Evolutionary conservation across 2,888 invertebrate genomes (phyloP), one percentile per base, ranked within the genome.

Genomic region (Neoitamus cyanurus): DNA sequence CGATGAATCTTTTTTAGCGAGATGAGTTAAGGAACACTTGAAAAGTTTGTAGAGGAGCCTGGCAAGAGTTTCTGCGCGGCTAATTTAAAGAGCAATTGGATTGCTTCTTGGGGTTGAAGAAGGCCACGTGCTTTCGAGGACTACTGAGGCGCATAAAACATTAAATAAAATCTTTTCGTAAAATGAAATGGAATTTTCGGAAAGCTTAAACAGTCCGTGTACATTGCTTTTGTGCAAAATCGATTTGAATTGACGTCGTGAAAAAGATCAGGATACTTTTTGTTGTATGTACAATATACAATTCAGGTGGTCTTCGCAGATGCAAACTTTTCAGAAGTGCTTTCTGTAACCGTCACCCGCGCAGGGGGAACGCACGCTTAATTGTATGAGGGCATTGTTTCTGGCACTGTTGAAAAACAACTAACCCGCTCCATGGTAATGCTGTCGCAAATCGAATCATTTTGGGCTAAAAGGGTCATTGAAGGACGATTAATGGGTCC

Each of bases 401-500:
- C 25, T 58, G 58, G 70, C 70, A 30, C 13, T 70, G 31, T 70
- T 70, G n/a, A 30, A 69, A 70, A 31, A 70, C 30, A 70, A 70
- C 30, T 70, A 25, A 31, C 70, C 34, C 25, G 30, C 13, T 69
- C 69, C 31, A 1, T 42, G 28, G 37, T 77, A 80, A 80, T 58
- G 58, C 58, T 80, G 80, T 80, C 80, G 80, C 80, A 80, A 80
- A 80, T 80, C 80, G 80, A 80, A 80, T 68, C 80, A 58, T 58
- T 78, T 58, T 58, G 30, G 31, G 30, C 58, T 80, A 58, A 80
- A 83, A 68, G 75, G 83, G 42, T 83, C 83, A 83, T 85, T 85
- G 77, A 83, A 83, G 69, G 37, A 37, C 85, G 75, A 85, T 85
- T 83, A 83, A 58, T 77, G 77, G 83, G 73, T 84, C 83, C 83